Conservation (phyloP, 1,140 invertebrate species). For the Papilio dardanus region DNA sequence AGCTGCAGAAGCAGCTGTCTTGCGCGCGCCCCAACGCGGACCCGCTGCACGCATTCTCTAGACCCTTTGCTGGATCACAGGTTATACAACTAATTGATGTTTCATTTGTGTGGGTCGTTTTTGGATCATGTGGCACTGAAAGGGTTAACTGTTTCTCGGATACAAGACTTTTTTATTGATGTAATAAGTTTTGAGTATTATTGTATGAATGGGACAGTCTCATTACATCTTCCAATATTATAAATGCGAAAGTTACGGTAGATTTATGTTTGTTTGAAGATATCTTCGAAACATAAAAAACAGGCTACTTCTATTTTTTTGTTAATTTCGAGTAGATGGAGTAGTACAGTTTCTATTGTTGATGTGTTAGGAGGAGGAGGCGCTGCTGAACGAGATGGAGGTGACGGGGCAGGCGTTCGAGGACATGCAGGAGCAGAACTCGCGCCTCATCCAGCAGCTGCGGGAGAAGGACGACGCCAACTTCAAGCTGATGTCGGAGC, state of each 20-base stretch:
- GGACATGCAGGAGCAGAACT: slow-evolving; percentile 99
- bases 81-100: slow-evolving; percentile 45
- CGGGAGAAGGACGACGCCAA: slow-evolving; percentile 99
- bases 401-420: slow-evolving; percentile 99
- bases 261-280: too few relatives aligned
- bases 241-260: too few relatives aligned
- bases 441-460: slow-evolving; percentile 96
- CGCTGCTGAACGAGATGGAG: slow-evolving; percentile 99
- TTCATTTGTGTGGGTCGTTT: too few relatives aligned
- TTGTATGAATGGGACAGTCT: too few relatives aligned
- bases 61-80: slow-evolving; percentile 86
- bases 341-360: neutral
- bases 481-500: slow-evolving; percentile 99
- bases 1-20: slow-evolving; percentile 91
- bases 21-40: slow-evolving; percentile 77
- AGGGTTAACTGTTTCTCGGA: too few relatives aligned
- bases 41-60: slow-evolving; percentile 74
- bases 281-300: too few relatives aligned
- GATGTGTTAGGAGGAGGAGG: slow-evolving; percentile 94
- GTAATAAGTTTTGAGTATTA: too few relatives aligned
- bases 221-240: too few relatives aligned
- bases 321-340: too few relatives aligned
- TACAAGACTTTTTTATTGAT: too few relatives aligned
- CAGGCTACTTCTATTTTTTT: too few relatives aligned
- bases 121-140: too few relatives aligned